Percentiles rank a stretch among this genome's conserved stretches.
Evolutionary conservation across 2,888 invertebrate genomes (phyloP).

Genomic region (Prenolepis imparis): DNA sequence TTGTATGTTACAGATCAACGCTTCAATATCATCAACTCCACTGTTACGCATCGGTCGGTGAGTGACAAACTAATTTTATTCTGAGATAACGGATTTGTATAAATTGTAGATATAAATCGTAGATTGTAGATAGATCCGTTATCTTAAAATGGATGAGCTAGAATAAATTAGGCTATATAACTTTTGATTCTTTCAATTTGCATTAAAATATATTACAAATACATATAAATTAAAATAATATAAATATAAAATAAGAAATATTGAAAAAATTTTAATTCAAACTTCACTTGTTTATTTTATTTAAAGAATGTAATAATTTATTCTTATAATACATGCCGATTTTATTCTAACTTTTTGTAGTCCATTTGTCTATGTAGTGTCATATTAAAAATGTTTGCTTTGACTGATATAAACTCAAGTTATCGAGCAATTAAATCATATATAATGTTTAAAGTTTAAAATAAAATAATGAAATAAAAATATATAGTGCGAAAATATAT

Average conservation of each 20-base stretch:
- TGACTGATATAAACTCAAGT: not conserved
- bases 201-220: not conserved
- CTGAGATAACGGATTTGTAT: too few relatives aligned
- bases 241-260: not conserved
- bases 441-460: not conserved
- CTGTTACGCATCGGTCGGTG: not conserved
- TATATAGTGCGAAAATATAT: not conserved
- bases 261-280: not conserved
- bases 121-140: too few relatives aligned
- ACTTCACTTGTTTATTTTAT: not conserved
- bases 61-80: not conserved
- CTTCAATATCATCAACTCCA: not conserved
- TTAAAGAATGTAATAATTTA: not conserved
- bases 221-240: not conserved
- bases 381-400: not conserved
- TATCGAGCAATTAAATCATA: not conserved
- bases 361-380: not conserved
- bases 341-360: not conserved
- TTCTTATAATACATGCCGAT: not conserved
- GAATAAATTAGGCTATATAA: not conserved
- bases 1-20: not conserved
- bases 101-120: too few relatives aligned
- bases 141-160: not conserved
- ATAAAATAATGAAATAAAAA: not conserved
- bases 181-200: not conserved